A percentile compares a stretch with the other conserved stretches of the same genome.
Evolutionary conservation across 2,888 invertebrate species (phyloP).

Genomic region (Nebria brevicollis): DNA sequence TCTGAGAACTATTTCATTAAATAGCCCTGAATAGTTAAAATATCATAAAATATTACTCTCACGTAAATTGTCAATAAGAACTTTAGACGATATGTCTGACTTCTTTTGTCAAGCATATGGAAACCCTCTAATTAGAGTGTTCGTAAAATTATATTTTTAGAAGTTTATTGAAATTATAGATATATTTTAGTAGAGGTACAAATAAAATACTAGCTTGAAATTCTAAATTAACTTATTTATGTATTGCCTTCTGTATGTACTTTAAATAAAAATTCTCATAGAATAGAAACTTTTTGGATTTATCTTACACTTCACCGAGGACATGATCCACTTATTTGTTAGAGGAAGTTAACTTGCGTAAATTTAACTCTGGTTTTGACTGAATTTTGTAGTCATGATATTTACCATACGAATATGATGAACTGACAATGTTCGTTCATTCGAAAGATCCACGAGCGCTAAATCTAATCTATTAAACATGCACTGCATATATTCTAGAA

Average conservation of each 20-base stretch:
- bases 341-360: background rate
- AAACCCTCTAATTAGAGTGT: background rate
- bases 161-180: no score
- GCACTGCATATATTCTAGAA: no score
- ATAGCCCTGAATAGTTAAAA: background rate
- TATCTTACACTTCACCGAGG: background rate
- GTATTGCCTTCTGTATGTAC: background rate
- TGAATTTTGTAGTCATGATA: background rate
- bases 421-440: no score
- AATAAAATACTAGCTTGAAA: background rate
- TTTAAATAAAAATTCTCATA: background rate
- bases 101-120: background rate
- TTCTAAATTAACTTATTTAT: background rate
- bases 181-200: no score
- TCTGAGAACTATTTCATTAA: background rate
- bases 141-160: background rate
- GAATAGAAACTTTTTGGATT: background rate
- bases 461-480: no score
- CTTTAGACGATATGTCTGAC: background rate
- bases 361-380: background rate
- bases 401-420: background rate
- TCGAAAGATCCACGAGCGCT: no score
- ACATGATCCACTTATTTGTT: background rate
- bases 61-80: background rate
- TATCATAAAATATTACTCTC: background rate